These are phyloP conservation scores for Aromia moschata DNA, from an alignment of 2,888 invertebrate genomes.

Conservation along the genomic window DNA sequence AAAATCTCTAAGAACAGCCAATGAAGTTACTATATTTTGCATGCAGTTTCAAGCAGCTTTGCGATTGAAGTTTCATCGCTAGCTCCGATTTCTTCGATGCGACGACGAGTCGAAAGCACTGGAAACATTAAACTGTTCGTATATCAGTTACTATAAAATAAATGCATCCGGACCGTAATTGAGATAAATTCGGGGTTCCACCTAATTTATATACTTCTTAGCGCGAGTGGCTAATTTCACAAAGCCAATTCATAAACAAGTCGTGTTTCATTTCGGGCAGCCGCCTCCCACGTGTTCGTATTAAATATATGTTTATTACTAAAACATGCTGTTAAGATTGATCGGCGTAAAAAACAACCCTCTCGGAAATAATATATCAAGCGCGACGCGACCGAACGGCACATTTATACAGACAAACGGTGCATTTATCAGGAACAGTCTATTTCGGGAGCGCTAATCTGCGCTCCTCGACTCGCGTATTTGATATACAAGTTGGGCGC, in stretches of 20 bases:
- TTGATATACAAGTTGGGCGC: slow-evolving; percentile 39
- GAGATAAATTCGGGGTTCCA: slow-evolving; percentile 10
- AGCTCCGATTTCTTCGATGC: no score
- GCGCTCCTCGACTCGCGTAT: slow-evolving; percentile 47
- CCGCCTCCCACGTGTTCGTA: slow-evolving; percentile 44
- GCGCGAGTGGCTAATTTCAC: slow-evolving; percentile 25
- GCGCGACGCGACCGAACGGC: slow-evolving; percentile 54
- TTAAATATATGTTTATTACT: slow-evolving; percentile 54
- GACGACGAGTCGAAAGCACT: no score
- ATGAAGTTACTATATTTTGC: no score
- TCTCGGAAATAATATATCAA: slow-evolving; percentile 59
- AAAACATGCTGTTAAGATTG: slow-evolving; percentile 53
- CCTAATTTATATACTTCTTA: slow-evolving; percentile 11
- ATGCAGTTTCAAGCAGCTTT: no score
- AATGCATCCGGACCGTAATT: not conserved
- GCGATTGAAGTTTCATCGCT: no score
- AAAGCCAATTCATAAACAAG: slow-evolving; percentile 34
- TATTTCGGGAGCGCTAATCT: slow-evolving; percentile 55
- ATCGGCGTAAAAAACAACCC: slow-evolving; percentile 53
- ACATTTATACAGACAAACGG: slow-evolving; percentile 58
- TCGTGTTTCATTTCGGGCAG: slow-evolving; percentile 31
- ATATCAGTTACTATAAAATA: not conserved
- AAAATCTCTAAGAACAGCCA: no score
- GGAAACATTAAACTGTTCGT: not conserved
- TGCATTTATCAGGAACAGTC: slow-evolving; percentile 56